Conservation (phyloP, 2,888 invertebrate genomes). For the Globia sparganii region DNA sequence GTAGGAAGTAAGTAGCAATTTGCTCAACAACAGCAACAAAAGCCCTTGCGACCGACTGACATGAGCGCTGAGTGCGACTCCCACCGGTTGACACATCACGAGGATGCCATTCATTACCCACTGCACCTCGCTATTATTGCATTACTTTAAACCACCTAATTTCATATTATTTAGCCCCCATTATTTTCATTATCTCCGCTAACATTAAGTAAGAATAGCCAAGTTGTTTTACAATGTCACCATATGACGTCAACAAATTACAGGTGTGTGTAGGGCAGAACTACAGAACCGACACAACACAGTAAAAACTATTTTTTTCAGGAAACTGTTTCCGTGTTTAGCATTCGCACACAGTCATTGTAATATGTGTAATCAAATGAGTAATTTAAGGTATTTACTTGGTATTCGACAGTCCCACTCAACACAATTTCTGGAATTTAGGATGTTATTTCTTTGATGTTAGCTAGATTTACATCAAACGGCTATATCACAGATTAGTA, state of each 20-base stretch:
- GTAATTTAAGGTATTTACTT: conserved; percentile 57
- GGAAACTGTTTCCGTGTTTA: conserved; percentile 78
- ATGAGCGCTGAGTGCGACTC: conserved; percentile 47
- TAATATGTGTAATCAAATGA: conserved; percentile 64
- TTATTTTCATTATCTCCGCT: conserved; percentile 89
- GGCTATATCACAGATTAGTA: no score
- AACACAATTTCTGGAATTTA: conserved; percentile 12
- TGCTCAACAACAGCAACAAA: conserved; percentile 73
- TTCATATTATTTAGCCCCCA: conserved; percentile 88
- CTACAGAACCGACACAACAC: conserved; percentile 68
- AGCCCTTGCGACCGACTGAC: conserved; percentile 60
- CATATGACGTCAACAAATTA: conserved; percentile 84
- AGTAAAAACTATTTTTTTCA: conserved; percentile 76
- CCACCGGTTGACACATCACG: conserved; percentile 72
- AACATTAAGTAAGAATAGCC: conserved; percentile 84
- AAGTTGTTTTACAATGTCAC: conserved; percentile 87
- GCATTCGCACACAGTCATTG: conserved; percentile 67
- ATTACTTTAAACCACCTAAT: conserved; percentile 88
- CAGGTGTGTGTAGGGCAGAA: conserved; percentile 78
- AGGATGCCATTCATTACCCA: conserved; percentile 80
- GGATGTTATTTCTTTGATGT: not conserved
- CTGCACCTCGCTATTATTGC: conserved; percentile 83
- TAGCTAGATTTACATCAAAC: not conserved
- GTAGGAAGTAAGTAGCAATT: conserved; percentile 61
- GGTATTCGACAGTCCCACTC: conserved; percentile 20